Conservation (phyloP, 2,113 vertebrate species). For the Acinonyx jubatus region DNA sequence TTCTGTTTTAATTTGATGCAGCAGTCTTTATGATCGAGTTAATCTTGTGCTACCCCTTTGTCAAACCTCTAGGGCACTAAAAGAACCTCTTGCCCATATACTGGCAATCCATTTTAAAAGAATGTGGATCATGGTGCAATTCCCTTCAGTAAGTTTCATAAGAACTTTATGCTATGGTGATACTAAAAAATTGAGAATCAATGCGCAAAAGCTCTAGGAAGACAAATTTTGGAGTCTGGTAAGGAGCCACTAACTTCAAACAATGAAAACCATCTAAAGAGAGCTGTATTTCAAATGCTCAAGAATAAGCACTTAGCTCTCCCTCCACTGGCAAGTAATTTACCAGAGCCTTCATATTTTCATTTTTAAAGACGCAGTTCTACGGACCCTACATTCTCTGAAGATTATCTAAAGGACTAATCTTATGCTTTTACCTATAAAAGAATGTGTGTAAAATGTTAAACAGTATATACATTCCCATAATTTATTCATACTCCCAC, state of each 20-base stretch:
- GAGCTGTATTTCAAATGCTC: not conserved
- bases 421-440: not conserved
- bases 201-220: not conserved
- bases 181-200: not conserved
- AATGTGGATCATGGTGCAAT: not conserved
- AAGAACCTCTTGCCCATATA: not conserved
- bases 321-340: not conserved
- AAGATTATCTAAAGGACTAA: constrained; percentile 34
- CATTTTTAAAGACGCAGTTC: not conserved
- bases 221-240: not conserved
- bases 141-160: not conserved
- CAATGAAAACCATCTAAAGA: not conserved
- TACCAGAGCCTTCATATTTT: not conserved
- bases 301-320: not conserved
- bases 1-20: not conserved
- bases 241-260: not conserved
- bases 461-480: not conserved
- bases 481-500: not conserved
- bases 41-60: not conserved
- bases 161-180: not conserved
- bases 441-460: not conserved
- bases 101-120: not conserved
- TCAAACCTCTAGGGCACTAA: not conserved
- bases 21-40: not conserved
- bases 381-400: not conserved